Evolutionary conservation across 2,797 vertebrate species (phyloP).

Genomic region (Spatula versicolor): DNA sequence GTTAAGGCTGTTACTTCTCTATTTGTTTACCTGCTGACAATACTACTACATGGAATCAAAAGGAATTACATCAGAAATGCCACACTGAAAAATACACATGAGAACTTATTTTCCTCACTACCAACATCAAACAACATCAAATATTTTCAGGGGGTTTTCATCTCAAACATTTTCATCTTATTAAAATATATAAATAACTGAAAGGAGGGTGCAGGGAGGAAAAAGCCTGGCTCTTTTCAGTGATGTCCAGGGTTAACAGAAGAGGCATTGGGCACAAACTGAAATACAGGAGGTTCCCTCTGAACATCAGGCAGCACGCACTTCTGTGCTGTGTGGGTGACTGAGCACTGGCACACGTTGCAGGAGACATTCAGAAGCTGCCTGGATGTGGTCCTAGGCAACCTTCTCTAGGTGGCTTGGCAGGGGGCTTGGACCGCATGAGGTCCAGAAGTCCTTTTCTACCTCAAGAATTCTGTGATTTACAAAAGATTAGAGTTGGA

Average conservation of each 20-base stretch:
- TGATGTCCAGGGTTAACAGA: not conserved
- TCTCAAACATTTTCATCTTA: not conserved
- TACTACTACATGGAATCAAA: not conserved
- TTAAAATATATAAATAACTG: not conserved
- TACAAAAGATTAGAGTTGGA: not conserved
- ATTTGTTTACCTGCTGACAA: not conserved
- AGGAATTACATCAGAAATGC: not conserved
- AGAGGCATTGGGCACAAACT: not conserved
- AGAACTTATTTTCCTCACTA: not conserved
- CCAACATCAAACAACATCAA: not conserved
- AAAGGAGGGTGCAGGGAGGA: not conserved
- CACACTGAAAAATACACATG: not conserved
- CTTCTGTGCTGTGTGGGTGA: not conserved
- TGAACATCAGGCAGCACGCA: not conserved
- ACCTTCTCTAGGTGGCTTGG: not conserved
- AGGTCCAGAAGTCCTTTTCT: not conserved
- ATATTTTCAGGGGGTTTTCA: not conserved
- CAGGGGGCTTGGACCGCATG: not conserved
- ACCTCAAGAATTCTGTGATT: not conserved
- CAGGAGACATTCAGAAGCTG: not conserved
- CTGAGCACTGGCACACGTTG: not conserved
- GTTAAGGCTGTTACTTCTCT: conserved; percentile 42
- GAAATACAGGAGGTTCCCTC: not conserved
- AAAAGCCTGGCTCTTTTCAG: not conserved
- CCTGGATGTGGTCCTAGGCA: not conserved